Evolutionary conservation across 1,140 invertebrate species (phyloP).

Genomic region (Aradophagus sp.): DNA sequence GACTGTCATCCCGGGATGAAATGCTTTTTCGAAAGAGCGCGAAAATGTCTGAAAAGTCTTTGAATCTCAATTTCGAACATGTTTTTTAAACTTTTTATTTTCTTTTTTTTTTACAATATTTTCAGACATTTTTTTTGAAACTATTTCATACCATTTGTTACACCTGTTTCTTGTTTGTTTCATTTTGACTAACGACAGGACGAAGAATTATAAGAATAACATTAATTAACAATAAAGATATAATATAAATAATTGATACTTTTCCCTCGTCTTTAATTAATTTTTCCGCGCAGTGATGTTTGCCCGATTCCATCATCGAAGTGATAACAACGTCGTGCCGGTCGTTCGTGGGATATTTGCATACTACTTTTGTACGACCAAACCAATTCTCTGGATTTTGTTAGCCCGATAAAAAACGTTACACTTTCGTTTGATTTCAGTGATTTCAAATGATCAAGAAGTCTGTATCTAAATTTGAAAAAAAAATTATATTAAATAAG

Average conservation of each 20-base stretch:
- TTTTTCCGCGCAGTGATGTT: slow-evolving; percentile 41
- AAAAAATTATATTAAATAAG: slow-evolving; percentile 1
- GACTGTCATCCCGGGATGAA: no score
- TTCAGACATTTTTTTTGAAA: no score
- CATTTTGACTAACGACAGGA: slow-evolving; percentile 6
- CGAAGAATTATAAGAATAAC: slow-evolving; percentile 38
- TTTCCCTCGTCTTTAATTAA: slow-evolving; percentile 39
- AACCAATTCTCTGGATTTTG: slow-evolving; percentile 5
- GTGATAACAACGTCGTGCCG: slow-evolving; percentile 15
- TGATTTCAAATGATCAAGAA: neutral
- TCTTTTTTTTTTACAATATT: no score
- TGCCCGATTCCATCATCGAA: slow-evolving; percentile 43
- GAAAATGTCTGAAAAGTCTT: no score
- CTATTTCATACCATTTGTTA: no score
- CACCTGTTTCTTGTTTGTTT: slow-evolving; percentile 2
- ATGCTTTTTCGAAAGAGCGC: no score
- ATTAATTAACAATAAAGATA: slow-evolving; percentile 30
- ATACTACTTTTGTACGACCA: slow-evolving; percentile 3
- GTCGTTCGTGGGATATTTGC: slow-evolving; percentile 25
- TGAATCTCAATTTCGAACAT: no score
- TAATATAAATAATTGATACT: slow-evolving; percentile 26
- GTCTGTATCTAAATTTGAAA: neutral
- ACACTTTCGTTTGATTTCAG: slow-evolving; percentile 12
- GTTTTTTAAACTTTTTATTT: no score
- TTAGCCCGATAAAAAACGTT: slow-evolving; percentile 7